Conservation (phyloP, 2,113 vertebrate genomes). For the Apaloderma vittatum region DNA sequence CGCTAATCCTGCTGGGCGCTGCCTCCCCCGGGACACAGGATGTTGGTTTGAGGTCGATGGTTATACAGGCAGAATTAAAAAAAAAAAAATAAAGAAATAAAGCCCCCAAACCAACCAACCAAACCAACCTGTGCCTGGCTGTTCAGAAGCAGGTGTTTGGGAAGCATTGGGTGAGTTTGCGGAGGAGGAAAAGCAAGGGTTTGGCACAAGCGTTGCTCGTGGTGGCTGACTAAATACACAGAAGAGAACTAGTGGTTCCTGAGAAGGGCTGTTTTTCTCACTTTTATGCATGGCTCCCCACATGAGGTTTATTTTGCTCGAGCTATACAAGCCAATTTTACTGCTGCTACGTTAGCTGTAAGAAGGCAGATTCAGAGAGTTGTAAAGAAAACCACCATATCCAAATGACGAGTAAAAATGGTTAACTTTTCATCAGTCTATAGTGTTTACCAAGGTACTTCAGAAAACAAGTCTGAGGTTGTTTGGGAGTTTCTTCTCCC, state of each 20-base stretch:
- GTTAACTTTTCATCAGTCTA: neutral
- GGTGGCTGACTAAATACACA: conserved; percentile 1
- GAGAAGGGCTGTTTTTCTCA: conserved; percentile 5
- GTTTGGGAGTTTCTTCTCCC: too few species aligned
- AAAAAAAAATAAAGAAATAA: neutral
- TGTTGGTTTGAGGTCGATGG: conserved; percentile 53
- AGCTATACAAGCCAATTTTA: neutral
- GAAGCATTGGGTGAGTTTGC: neutral
- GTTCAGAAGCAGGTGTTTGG: conserved; percentile 54
- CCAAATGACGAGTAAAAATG: neutral
- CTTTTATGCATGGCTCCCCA: neutral
- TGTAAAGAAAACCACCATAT: neutral
- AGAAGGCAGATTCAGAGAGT: neutral
- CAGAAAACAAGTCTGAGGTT: neutral
- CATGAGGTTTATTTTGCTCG: neutral
- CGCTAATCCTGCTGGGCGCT: neutral
- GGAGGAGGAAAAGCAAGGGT: neutral
- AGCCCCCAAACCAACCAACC: too few species aligned
- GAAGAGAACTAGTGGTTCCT: neutral
- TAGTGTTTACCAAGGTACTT: neutral
- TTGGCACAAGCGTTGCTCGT: neutral
- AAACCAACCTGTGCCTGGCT: neutral
- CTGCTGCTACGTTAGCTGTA: neutral
- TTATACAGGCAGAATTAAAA: conserved; percentile 16
- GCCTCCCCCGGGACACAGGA: conserved; percentile 29